phyloP scores from a whole-genome alignment of 2,797 vertebrate genomes.

The Arnoldichthys spilopterus region DNA sequence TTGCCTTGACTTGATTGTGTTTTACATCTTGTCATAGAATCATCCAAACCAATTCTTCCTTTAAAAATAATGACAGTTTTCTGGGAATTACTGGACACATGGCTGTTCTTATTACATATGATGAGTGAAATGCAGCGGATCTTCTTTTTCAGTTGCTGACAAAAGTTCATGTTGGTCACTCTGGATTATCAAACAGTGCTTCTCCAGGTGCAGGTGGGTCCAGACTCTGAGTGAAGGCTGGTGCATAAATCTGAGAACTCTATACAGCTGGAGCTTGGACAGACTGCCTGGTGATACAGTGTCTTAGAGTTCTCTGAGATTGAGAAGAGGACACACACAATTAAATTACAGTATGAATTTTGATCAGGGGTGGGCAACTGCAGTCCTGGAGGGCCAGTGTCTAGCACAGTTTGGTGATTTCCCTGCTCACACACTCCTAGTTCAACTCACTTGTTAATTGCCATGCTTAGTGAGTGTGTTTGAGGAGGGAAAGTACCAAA shows the following conservation, averaged over 20 bases:
- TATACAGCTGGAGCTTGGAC: not conserved
- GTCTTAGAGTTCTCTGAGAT: constrained; percentile 2
- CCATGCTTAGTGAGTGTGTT: too few relatives aligned
- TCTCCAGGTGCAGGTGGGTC: not conserved
- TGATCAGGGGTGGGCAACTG: too few relatives aligned
- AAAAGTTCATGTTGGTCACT: not conserved
- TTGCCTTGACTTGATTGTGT: not conserved
- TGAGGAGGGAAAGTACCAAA: too few relatives aligned
- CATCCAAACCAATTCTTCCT: not conserved
- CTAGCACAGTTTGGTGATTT: too few relatives aligned
- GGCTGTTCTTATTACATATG: not conserved
- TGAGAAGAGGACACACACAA: not conserved
- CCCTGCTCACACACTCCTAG: too few relatives aligned
- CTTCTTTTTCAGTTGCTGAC: not conserved
- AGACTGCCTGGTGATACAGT: not conserved
- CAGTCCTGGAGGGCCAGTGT: too few relatives aligned
- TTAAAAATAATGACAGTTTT: not conserved
- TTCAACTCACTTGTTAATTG: too few relatives aligned
- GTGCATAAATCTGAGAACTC: not conserved
- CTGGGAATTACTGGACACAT: not conserved
- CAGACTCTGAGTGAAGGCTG: constrained; percentile 1
- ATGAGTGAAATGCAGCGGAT: not conserved
- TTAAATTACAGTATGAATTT: not conserved
- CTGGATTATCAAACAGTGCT: not conserved
- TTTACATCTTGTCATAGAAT: not conserved